These are phyloP conservation scores for Leptinotarsa defecta DNA, from an alignment of 1,140 invertebrate species.

Conservation along the genomic window DNA sequence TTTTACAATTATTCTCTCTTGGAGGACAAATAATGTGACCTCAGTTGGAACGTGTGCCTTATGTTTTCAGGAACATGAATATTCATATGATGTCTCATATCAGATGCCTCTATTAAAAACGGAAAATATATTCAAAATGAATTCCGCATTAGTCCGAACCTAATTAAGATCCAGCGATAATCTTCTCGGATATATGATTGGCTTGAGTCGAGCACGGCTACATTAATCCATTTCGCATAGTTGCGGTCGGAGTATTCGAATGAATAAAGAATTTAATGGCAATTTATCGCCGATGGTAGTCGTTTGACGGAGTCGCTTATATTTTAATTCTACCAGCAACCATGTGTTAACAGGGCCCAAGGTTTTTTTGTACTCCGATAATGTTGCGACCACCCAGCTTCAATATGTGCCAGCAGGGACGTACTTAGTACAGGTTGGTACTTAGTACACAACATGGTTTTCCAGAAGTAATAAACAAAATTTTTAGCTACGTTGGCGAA, in stretches of 20 bases:
- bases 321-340: constrained; percentile 27
- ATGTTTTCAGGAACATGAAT: background rate
- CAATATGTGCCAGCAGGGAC: background rate
- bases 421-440: background rate
- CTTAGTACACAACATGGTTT: no score
- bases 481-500: no score
- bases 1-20: no score
- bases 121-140: no score
- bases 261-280: constrained; percentile 18
- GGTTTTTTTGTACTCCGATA: constrained; percentile 14
- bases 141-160: background rate
- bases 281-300: constrained; percentile 26
- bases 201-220: background rate
- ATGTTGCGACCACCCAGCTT: constrained; percentile 31
- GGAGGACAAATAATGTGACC: no score
- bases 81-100: background rate
- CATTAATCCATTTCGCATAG: constrained; percentile 2
- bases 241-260: constrained; percentile 6
- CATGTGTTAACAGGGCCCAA: constrained; percentile 28
- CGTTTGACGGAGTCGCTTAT: constrained; percentile 25
- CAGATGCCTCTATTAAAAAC: no score
- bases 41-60: background rate
- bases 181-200: background rate
- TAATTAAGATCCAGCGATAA: constrained; percentile 1
- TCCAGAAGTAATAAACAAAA: no score